Conservation (phyloP, 2,888 invertebrate genomes). For the Chorisops tibialis region DNA sequence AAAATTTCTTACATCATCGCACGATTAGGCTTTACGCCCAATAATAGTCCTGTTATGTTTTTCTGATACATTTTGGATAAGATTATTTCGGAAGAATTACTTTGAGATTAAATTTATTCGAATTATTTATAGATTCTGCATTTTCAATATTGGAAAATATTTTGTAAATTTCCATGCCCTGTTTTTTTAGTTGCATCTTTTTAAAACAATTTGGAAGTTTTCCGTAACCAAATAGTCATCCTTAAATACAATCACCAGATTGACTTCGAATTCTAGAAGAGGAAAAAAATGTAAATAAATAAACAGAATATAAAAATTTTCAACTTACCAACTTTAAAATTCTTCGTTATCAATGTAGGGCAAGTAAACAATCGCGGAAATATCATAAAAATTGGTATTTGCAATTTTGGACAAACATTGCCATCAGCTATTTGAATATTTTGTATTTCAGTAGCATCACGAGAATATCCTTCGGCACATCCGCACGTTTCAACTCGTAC, state of each 20-base stretch:
- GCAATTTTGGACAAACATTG: constrained; percentile 74
- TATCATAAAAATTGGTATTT: constrained; percentile 91
- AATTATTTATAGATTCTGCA: neutral
- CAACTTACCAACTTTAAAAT: constrained; percentile 88
- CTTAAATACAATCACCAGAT: constrained; percentile 87
- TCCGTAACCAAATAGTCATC: constrained; percentile 92
- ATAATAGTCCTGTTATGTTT: too few species aligned
- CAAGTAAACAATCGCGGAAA: constrained; percentile 94
- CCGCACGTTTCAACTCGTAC: constrained; percentile 95
- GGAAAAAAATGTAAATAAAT: constrained; percentile 30
- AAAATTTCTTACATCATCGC: too few species aligned
- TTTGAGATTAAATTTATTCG: neutral
- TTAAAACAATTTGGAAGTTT: constrained; percentile 67
- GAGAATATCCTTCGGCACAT: constrained; percentile 82
- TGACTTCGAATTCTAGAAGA: constrained; percentile 88
- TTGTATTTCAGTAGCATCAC: constrained; percentile 97
- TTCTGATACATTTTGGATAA: too few species aligned
- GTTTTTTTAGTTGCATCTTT: constrained; percentile 35
- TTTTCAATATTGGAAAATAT: neutral
- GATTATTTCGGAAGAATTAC: too few species aligned
- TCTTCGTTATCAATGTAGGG: constrained; percentile 82
- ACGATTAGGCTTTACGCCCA: too few species aligned
- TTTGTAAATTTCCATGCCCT: constrained; percentile 23
- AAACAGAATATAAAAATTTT: constrained; percentile 25
- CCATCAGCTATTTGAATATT: constrained; percentile 97